A percentile compares a stretch with the other conserved stretches of the same genome.
Evolutionary conservation across 2,797 vertebrate genomes (phyloP).

Genomic region (Acipenser oxyrinchus): DNA sequence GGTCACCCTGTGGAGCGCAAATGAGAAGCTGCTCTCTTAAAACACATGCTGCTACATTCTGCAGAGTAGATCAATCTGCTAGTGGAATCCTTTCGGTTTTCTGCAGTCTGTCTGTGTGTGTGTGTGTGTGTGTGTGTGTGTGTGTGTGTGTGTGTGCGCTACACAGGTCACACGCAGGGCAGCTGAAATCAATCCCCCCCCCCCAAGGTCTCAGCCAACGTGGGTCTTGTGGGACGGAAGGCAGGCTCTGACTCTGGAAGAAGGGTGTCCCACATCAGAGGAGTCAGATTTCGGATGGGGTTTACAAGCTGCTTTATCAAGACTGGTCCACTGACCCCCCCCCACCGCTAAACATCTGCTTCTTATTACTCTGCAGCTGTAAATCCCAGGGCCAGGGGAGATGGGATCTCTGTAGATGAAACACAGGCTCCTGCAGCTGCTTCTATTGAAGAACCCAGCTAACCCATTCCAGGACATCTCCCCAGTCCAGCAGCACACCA

Average conservation of each 20-base stretch:
- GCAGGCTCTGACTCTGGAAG: constrained; percentile 39
- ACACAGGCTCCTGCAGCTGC: background rate
- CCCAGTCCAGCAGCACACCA: background rate
- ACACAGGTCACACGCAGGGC: no score
- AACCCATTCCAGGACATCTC: background rate
- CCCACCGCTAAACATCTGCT: constrained; percentile 62
- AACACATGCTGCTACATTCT: constrained; percentile 21
- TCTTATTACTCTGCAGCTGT: constrained; percentile 59
- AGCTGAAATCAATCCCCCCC: no score
- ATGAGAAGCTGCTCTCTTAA: constrained; percentile 33
- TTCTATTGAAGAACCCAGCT: background rate
- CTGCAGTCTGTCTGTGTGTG: constrained; percentile 20
- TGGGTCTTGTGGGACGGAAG: constrained; percentile 11
- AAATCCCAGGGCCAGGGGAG: constrained; percentile 25
- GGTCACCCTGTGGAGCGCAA: constrained; percentile 34
- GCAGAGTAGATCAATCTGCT: background rate
- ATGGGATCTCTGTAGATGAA: no score
- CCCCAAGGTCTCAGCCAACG: constrained; percentile 13
- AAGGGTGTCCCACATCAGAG: constrained; percentile 56
- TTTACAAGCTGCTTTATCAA: no score
- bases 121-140: constrained; percentile 20
- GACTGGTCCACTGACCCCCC: background rate
- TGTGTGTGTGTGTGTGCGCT: constrained; percentile 27
- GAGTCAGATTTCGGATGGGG: constrained; percentile 31
- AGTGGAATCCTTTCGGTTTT: background rate